Percentiles rank a stretch among this genome's conserved stretches.
Evolutionary conservation across 2,797 vertebrate species (phyloP).

Genomic region (Cottoperca gobio): DNA sequence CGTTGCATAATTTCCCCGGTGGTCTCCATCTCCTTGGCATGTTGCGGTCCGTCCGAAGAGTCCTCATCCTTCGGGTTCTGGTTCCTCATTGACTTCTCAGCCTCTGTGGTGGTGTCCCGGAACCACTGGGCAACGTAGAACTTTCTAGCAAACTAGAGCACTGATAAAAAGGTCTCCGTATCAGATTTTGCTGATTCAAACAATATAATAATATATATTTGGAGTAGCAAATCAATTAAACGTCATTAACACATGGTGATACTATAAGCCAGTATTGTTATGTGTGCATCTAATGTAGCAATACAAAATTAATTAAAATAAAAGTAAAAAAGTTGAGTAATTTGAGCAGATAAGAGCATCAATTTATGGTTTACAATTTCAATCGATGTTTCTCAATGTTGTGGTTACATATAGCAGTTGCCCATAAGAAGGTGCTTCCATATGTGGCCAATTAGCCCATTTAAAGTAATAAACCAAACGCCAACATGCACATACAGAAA

Average conservation of each 20-base stretch:
- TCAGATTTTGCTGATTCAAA: not conserved
- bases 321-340: not conserved
- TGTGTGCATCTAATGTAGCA: not conserved
- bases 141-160: slow-evolving; percentile 93
- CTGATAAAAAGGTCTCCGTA: not conserved
- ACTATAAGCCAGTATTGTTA: not conserved
- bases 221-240: not conserved
- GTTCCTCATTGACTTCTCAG: slow-evolving; percentile 97
- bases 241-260: not conserved
- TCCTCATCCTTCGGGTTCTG: slow-evolving; percentile 93
- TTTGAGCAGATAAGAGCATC: not conserved
- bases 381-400: not conserved
- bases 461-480: slow-evolving; percentile 4
- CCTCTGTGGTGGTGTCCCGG: slow-evolving; percentile 94
- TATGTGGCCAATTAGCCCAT: not conserved
- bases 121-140: slow-evolving; percentile 99
- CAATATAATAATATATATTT: not conserved
- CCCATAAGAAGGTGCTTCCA: not conserved
- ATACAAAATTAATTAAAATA: not conserved
- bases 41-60: slow-evolving; percentile 93
- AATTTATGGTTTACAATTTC: not conserved
- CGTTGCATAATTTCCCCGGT: slow-evolving; percentile 97
- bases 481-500: not conserved
- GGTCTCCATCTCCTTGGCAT: slow-evolving; percentile 93
- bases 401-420: not conserved